A percentile compares a stretch with the other conserved stretches of the same genome.
phyloP scores from a whole-genome alignment of 2,113 vertebrate genomes.

The Todiramphus chloris region DNA sequence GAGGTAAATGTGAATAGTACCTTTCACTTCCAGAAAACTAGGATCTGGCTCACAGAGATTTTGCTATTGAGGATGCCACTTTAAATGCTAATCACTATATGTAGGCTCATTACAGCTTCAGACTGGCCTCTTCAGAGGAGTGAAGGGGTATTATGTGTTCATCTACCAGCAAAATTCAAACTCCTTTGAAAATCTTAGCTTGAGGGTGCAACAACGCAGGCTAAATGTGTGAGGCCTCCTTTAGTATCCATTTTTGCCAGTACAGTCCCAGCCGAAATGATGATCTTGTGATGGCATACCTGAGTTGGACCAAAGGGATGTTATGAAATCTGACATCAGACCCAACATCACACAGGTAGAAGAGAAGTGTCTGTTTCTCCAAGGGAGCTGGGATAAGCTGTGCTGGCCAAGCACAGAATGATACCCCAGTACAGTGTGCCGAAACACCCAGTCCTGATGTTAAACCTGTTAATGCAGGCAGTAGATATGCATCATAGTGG shows the following conservation, averaged over 20 bases:
- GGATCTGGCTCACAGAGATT: neutral
- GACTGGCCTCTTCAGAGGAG: constrained; percentile 2
- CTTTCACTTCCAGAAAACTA: constrained; percentile 8
- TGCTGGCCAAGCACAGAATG: neutral
- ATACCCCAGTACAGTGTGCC: neutral
- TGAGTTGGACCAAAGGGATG: neutral
- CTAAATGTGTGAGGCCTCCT: neutral
- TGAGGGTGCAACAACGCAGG: neutral
- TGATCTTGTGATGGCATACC: neutral
- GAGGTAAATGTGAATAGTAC: neutral
- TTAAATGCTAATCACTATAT: constrained; percentile 46
- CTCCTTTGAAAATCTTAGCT: neutral
- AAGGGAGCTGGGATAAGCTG: neutral
- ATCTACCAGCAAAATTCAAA: neutral
- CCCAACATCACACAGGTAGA: neutral
- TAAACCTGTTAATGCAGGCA: neutral
- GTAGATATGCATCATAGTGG: neutral
- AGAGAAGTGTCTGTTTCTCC: neutral
- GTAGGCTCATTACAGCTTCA: constrained; percentile 20
- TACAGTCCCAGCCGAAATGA: neutral
- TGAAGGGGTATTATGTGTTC: neutral
- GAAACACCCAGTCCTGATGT: neutral
- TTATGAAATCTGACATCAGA: neutral
- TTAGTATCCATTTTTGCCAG: neutral
- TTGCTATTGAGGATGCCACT: constrained; percentile 23